Base-by-base conservation (phyloP, 2,797 vertebrate species). In the Protonibea diacanthus region DNA sequence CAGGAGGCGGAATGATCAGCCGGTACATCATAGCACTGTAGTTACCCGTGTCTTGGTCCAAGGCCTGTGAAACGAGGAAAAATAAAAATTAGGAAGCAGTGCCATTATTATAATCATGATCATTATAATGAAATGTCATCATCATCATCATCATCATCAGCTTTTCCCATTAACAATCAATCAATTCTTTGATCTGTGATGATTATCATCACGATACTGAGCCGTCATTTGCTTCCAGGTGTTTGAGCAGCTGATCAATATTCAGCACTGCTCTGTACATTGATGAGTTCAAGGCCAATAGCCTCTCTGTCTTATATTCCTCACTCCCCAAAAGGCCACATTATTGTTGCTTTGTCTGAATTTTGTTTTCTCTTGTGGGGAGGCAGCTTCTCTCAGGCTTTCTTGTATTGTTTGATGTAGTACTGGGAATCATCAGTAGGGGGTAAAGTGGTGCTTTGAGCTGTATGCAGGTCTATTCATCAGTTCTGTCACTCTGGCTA, bases 31-130 rank as follows among this genome's bases (percentile, higher is more conserved):
- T 96, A 64, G 95, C 88, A 8, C 98, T 99, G 88, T 97, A 99
- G 95, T 99, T 99, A 25, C 97, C 98, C 0, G 97, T 99, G 92
- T 99, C 98, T 94, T 93, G 95, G 91, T 99, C 98, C 67, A 95
- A 82, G 9, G 98, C 97, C 98, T 99, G 86, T 3, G 60, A 61
- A 64, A 62, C 42, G 10, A 75, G 25, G 6, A 62, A 63, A 38
- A 78, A 73, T 12, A 51, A 58, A 1, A 53, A 21, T 62, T 17
- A 59, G 11, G 2, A 23, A 42, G 60, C 15, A 18, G 58, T 40
- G 21, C 59, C 27, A 66, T 60, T 44, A 63, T 59, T 40, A 44
- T 55, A 44, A 66, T 47, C 10, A 64, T 75, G 21, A 81, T 47
- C 64, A 58, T 53, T 49, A 73, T 55, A 25, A 65, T 23, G 5